Evolutionary conservation across 37 sponge, comb jelly and placozoan genomes (phyloP).

Genomic region (Haliclona indistincta): DNA sequence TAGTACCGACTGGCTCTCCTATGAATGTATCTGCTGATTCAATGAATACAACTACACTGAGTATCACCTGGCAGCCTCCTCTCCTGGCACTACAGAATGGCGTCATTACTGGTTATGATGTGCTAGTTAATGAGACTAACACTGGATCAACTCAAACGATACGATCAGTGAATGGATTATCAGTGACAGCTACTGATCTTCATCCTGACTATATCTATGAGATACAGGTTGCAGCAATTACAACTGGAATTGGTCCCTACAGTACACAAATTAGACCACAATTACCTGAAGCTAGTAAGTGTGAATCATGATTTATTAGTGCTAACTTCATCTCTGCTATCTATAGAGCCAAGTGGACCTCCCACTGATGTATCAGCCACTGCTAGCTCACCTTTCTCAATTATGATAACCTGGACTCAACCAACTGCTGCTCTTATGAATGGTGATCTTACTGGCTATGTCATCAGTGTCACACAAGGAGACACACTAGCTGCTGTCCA

Average conservation of each 20-base stretch:
- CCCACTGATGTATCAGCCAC: background rate
- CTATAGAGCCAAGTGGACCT: background rate
- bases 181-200: background rate
- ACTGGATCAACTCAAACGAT: background rate
- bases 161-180: background rate
- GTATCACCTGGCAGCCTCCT: slow-evolving; percentile 32
- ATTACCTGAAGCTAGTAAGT: background rate
- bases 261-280: background rate
- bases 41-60: background rate
- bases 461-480: background rate
- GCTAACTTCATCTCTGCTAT: background rate
- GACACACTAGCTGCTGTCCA: background rate
- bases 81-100: slow-evolving; percentile 25
- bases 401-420: background rate
- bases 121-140: background rate
- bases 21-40: background rate
- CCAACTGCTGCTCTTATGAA: background rate
- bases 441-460: slow-evolving; percentile 1
- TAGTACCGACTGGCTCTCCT: background rate
- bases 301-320: background rate
- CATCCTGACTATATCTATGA: background rate
- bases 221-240: background rate
- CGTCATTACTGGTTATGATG: slow-evolving; percentile 17
- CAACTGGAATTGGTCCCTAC: slow-evolving; percentile 4
- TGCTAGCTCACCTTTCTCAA: background rate